Evolutionary conservation across 2,888 invertebrate species (phyloP), one percentile per base, ranked within the genome.

Genomic region (Epirrita christyi): DNA sequence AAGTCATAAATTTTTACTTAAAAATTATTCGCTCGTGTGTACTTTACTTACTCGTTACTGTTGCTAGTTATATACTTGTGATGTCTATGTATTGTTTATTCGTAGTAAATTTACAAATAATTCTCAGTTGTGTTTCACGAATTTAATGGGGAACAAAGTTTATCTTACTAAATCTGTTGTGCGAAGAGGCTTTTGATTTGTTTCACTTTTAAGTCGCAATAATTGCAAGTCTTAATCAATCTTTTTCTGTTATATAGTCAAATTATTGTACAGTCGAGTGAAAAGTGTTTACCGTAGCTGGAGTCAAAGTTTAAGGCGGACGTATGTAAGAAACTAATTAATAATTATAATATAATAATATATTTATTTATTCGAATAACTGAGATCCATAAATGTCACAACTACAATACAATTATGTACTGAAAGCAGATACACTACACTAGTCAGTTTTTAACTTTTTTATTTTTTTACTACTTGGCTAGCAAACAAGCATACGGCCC

Each of bases 101-200:
- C 21, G 46, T 50, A 67, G 54, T 59, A 56, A 70, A 68, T 73
- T 60, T 59, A 55, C 54, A 68, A 70, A 70, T n/a, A n/a, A n/a
- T 51, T 67, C 70, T 66, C 72, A 65, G 84, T 85, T 85, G 81
- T 79, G 77, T 84, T 84, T 82, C 73, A 75, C 76, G 74, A 83
- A 80, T 82, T 80, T 83, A 83, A 71, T 68, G 76, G 78, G 74
- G 73, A 71, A 75, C 73, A 72, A 75, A 70, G 46, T 49, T 58
- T 28, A 34, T 2, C 43, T 9, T 29, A 11, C 21, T 21, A 2
- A 21, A 21, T 42, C 21, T 13, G 21, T 32, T 15, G 32, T 40
- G 44, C 40, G 34, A 13, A 44, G 45, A 8, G 8, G 38, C 14
- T 38, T 38, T 11, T 38, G 32, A 1, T 32, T 32, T 32, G 32